Conservation (phyloP, 2,113 vertebrate species). For the Thunnus maccoyii region DNA sequence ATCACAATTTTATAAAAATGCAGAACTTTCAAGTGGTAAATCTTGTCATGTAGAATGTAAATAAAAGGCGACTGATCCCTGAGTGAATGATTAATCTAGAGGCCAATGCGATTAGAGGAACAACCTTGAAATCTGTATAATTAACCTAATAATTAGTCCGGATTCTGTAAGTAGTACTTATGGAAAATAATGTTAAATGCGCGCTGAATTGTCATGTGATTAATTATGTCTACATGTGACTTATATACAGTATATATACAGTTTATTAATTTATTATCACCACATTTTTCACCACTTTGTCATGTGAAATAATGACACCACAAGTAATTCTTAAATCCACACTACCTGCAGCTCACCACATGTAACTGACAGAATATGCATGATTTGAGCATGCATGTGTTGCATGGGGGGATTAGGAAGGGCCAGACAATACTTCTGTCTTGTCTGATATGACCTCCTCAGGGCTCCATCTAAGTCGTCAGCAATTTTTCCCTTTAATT, state of each 20-base stretch:
- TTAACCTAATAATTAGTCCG: slow-evolving; percentile 53
- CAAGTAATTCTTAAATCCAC: slow-evolving; percentile 17
- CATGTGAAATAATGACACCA: slow-evolving; percentile 1
- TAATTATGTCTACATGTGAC: neutral
- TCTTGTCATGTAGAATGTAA: neutral
- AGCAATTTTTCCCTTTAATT: slow-evolving; percentile 88
- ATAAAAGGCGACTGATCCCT: slow-evolving; percentile 44
- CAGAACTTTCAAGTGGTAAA: neutral
- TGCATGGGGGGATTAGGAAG: slow-evolving; percentile 62
- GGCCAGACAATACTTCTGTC: slow-evolving; percentile 83
- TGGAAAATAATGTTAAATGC: neutral
- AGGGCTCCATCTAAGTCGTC: slow-evolving; percentile 82
- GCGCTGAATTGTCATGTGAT: neutral
- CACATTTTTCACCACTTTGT: slow-evolving; percentile 6
- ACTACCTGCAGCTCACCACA: slow-evolving; percentile 3
- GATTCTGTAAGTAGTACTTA: slow-evolving; percentile 28
- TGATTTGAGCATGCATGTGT: slow-evolving; percentile 53
- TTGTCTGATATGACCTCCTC: slow-evolving; percentile 85
- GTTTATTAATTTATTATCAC: neutral
- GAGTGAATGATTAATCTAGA: slow-evolving; percentile 53
- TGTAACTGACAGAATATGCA: slow-evolving; percentile 51
- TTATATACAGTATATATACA: neutral
- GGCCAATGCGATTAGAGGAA: slow-evolving; percentile 51
- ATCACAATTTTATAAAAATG: neutral
- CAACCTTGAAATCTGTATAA: slow-evolving; percentile 53